Percentiles rank a stretch among this genome's conserved stretches.
Evolutionary conservation across 2,888 invertebrate genomes (phyloP).

Genomic region (Cordilura impudica): DNA sequence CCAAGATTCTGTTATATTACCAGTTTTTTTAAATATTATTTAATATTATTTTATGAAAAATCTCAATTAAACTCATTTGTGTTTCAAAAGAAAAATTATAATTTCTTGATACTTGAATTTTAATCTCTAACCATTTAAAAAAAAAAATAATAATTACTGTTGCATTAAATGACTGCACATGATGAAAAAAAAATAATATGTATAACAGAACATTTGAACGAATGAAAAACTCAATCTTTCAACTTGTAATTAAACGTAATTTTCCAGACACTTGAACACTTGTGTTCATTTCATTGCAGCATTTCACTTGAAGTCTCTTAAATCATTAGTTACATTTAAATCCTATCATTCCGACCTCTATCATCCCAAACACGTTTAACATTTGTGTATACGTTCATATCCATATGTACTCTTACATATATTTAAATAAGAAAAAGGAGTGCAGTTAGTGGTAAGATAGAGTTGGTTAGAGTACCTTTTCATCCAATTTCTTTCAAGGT

Average conservation of each 20-base stretch:
- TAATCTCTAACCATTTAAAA: background rate
- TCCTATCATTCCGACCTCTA: slow-evolving; percentile 14
- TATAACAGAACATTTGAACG: background rate
- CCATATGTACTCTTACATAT: background rate
- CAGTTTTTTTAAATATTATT: too few relatives aligned
- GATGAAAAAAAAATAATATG: background rate
- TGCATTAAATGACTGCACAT: background rate
- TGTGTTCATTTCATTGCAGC: background rate
- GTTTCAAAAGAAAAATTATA: background rate
- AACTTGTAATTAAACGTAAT: slow-evolving; percentile 48
- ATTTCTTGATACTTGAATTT: background rate
- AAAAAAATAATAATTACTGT: background rate
- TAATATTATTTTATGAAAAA: too few relatives aligned
- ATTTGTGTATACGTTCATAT: background rate
- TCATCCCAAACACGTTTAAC: too few relatives aligned
- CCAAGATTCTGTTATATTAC: too few relatives aligned
- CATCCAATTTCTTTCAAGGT: slow-evolving; percentile 46
- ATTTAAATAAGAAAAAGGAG: background rate
- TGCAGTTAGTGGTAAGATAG: background rate
- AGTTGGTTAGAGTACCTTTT: slow-evolving; percentile 12
- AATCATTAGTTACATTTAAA: slow-evolving; percentile 52
- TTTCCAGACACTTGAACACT: slow-evolving; percentile 36
- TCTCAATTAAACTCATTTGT: too few relatives aligned
- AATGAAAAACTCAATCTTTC: slow-evolving; percentile 24
- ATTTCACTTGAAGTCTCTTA: slow-evolving; percentile 36